These are phyloP conservation scores for Chloroceryle aenea DNA, from an alignment of 2,113 vertebrate species.

Conservation along the genomic window DNA sequence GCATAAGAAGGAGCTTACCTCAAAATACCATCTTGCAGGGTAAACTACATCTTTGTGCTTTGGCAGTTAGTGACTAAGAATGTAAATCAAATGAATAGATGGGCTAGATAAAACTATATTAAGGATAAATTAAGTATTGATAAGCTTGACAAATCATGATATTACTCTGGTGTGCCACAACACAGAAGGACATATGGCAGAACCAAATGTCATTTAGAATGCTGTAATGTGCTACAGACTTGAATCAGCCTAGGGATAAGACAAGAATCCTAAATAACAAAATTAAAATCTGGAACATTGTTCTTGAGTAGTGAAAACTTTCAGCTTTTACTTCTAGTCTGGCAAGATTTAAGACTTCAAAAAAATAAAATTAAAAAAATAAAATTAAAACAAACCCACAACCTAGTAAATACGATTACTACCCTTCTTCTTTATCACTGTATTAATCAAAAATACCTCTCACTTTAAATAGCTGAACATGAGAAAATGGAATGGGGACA, in stretches of 20 bases:
- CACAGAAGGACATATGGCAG: neutral
- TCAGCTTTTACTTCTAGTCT: neutral
- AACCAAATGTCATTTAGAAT: slow-evolving; percentile 6
- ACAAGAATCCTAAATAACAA: neutral
- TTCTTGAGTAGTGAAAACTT: neutral
- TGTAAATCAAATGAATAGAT: neutral
- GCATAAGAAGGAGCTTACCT: neutral
- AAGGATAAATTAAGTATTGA: slow-evolving; percentile 19
- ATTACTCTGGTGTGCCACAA: neutral
- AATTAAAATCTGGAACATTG: neutral
- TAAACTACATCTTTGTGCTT: neutral
- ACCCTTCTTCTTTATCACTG: neutral
- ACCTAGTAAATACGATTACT: neutral
- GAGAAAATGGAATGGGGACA: neutral
- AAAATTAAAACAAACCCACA: neutral
- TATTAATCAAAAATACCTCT: neutral
- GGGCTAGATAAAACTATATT: neutral
- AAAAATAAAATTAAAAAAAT: neutral
- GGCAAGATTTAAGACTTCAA: neutral
- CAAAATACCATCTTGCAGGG: neutral
- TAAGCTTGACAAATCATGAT: slow-evolving; percentile 2
- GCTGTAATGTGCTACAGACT: neutral
- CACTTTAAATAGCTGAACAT: neutral
- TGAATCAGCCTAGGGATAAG: neutral
- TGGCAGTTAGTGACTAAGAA: neutral